phyloP scores from a whole-genome alignment of 2,113 vertebrate genomes.

The Aegypius monachus region DNA sequence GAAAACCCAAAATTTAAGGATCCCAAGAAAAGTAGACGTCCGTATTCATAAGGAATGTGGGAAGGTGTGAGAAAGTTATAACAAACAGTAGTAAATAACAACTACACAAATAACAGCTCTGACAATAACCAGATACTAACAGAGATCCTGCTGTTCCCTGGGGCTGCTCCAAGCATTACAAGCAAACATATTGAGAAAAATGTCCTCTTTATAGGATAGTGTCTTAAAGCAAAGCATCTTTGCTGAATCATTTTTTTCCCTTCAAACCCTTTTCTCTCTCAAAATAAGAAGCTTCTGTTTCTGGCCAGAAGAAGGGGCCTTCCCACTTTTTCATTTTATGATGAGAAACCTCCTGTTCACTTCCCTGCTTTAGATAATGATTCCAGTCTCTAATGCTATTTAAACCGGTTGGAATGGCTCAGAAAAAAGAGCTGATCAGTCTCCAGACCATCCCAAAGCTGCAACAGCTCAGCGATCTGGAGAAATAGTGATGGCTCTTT shows the following conservation, averaged over 20 bases:
- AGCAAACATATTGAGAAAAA: background rate
- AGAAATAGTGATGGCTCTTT: conserved; percentile 5
- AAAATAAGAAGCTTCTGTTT: background rate
- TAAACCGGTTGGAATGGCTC: background rate
- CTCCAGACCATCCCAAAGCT: background rate
- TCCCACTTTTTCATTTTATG: background rate
- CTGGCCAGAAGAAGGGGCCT: background rate
- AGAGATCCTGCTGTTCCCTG: background rate
- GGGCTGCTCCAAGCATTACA: background rate
- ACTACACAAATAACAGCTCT: background rate
- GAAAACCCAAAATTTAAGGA: background rate
- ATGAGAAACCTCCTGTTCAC: background rate
- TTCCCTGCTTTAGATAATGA: background rate
- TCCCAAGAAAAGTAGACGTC: background rate
- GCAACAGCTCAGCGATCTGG: background rate
- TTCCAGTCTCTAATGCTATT: background rate
- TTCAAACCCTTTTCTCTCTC: background rate
- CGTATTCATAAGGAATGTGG: background rate
- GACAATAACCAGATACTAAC: background rate
- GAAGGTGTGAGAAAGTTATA: background rate
- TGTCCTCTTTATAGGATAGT: background rate
- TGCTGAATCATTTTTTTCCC: background rate
- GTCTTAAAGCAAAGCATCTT: background rate
- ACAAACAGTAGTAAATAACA: background rate
- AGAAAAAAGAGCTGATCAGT: background rate